Conservation (phyloP, 2,888 invertebrate genomes). For the Acanthosepion esculentum region DNA sequence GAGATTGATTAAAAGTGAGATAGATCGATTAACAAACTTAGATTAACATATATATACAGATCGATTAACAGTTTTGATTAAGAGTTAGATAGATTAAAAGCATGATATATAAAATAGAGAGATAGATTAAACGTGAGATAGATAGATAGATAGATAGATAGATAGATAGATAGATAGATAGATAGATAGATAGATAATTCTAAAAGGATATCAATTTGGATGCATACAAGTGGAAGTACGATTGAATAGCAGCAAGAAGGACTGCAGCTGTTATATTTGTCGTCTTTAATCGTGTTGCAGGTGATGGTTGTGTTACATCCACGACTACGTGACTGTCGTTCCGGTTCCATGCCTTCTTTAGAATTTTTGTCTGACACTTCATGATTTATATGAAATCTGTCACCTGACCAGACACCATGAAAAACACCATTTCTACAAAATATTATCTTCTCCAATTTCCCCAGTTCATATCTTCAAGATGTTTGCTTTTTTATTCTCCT, state of each 20-base stretch:
- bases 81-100: background rate
- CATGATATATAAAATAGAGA: too few relatives aligned
- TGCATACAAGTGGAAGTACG: background rate
- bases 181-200: background rate
- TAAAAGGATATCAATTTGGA: background rate
- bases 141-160: too few relatives aligned
- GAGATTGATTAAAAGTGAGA: too few relatives aligned
- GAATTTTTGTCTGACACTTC: background rate
- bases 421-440: background rate
- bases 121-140: background rate
- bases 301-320: background rate
- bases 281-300: background rate
- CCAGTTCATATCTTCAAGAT: background rate
- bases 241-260: background rate
- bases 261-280: background rate
- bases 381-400: conserved; percentile 4
- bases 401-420: conserved; percentile 17
- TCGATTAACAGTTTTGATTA: too few relatives aligned
- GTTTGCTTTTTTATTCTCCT: background rate
- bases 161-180: too few relatives aligned
- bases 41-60: too few relatives aligned
- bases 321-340: background rate
- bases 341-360: background rate
- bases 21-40: too few relatives aligned
- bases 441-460: background rate